Base-by-base conservation (phyloP, 1,140 invertebrate genomes). In the Drosophila busckii region DNA sequence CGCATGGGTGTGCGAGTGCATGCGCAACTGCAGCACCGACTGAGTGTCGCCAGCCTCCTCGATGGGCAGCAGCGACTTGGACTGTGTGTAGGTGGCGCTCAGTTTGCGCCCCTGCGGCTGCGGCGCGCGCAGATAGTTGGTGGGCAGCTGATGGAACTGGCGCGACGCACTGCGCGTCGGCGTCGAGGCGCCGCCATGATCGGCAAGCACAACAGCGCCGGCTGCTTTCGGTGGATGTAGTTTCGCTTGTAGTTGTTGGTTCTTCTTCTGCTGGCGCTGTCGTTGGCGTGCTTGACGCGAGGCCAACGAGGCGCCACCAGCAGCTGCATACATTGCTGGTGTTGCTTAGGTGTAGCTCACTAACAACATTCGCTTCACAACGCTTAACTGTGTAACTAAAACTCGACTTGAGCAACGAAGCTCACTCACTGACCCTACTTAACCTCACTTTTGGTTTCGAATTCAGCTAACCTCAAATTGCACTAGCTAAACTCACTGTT, bases 281-380 rank as follows among this genome's bases (percentile, higher is more conserved):
- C 87, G 84, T 63, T 89, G 89, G 28, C 90, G 89, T 10, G 90
- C 92, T 86, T 93, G 92, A 66, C 92, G 90, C 84, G 91, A 92
- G 75, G 92, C 92, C 83, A 93, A 88, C 68, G 91, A 92, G 65
- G 92, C 92, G 84, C 92, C 92, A 71, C 92, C 92, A 76, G 92
- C 92, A 70, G 92, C 92, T 75, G 92, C 92, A 89, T 93, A 93
- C 92, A 93, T 93, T 88, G 45, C 35, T 38, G 12, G 19, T n/a
- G 38, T 22, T 1, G 23, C 34, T 54, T 48, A 52, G 7, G 19
- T 56, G 12, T 52, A 52, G 40, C 23, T 59, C 53, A 35, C 75
- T 63, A 71, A 49, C 10, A 13, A 13, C 40, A 13, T 55, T 22
- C 23, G 15, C 28, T 50, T 44, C 59, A 25, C 22, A 3, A 20